Evolutionary conservation across 2,888 invertebrate genomes (phyloP).

Genomic region (Myopa testacea): DNA sequence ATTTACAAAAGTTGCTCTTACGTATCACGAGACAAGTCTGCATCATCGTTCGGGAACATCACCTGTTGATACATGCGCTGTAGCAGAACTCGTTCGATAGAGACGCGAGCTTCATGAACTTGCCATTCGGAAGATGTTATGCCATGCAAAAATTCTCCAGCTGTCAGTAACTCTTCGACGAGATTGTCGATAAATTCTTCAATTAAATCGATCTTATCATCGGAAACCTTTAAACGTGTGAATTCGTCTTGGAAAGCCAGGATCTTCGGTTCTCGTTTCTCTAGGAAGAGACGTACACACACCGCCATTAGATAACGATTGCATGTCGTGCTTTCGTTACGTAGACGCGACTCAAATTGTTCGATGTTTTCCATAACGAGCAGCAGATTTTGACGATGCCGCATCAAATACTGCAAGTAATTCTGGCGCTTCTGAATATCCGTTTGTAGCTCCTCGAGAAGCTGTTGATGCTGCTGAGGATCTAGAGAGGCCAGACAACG

Average conservation of each 20-base stretch:
- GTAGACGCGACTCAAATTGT: slow-evolving; percentile 73
- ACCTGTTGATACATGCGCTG: slow-evolving; percentile 91
- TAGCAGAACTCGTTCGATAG: slow-evolving; percentile 92
- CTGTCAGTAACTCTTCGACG: slow-evolving; percentile 77
- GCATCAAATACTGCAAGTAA: slow-evolving; percentile 84
- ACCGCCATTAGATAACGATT: slow-evolving; percentile 80
- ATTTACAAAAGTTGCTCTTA: slow-evolving; percentile 68
- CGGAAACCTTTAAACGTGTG: slow-evolving; percentile 81
- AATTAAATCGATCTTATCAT: slow-evolving; percentile 91
- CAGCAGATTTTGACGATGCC: slow-evolving; percentile 84
- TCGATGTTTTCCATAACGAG: slow-evolving; percentile 79
- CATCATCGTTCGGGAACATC: slow-evolving; percentile 97
- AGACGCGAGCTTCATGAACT: slow-evolving; percentile 80
- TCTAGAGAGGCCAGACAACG: slow-evolving; percentile 82
- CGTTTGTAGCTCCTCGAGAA: slow-evolving; percentile 79
- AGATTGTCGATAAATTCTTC: slow-evolving; percentile 82
- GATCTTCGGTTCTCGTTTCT: slow-evolving; percentile 80
- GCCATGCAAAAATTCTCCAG: slow-evolving; percentile 80
- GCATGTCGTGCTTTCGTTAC: slow-evolving; percentile 78
- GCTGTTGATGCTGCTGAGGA: slow-evolving; percentile 77
- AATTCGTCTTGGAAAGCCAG: slow-evolving; percentile 85
- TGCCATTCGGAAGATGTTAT: slow-evolving; percentile 70
- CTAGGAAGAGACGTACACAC: slow-evolving; percentile 84
- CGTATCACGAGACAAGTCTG: slow-evolving; percentile 92
- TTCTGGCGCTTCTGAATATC: slow-evolving; percentile 83